Evolutionary conservation across 2,888 invertebrate species (phyloP).

Genomic region (Agonopterix subpropinquella): DNA sequence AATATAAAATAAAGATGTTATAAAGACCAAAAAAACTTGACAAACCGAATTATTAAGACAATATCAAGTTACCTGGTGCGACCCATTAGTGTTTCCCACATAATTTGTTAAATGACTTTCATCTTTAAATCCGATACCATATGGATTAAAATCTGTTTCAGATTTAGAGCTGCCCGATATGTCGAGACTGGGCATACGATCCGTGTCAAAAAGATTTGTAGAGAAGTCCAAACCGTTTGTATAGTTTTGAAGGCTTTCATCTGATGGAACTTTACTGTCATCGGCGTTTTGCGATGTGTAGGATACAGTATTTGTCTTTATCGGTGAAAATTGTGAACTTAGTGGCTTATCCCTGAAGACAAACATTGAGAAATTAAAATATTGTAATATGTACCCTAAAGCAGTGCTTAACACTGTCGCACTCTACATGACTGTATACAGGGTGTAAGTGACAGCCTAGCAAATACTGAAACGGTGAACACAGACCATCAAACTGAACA

Average conservation of each 20-base stretch:
- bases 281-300: conserved; percentile 23
- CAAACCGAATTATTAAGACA: too few relatives aligned
- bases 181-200: conserved; percentile 43
- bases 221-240: conserved; percentile 46
- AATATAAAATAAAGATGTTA: too few relatives aligned
- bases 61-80: too few relatives aligned
- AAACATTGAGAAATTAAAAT: background rate
- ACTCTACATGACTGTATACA: too few relatives aligned
- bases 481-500: too few relatives aligned
- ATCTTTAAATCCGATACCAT: conserved; percentile 20
- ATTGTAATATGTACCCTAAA: background rate
- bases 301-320: background rate
- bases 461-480: too few relatives aligned
- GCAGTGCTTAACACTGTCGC: too few relatives aligned
- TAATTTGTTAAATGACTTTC: conserved; percentile 21
- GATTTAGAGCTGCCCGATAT: conserved; percentile 41
- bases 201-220: conserved; percentile 47
- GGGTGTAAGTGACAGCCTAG: too few relatives aligned
- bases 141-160: conserved; percentile 38
- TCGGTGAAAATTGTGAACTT: background rate
- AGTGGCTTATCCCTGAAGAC: background rate
- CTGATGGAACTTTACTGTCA: conserved; percentile 43
- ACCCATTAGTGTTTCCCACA: conserved; percentile 24
- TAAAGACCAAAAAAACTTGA: too few relatives aligned
- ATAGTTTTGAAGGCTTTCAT: conserved; percentile 52